Evolutionary conservation across 2,113 vertebrate species (phyloP).

Genomic region (Collichthys lucidus): DNA sequence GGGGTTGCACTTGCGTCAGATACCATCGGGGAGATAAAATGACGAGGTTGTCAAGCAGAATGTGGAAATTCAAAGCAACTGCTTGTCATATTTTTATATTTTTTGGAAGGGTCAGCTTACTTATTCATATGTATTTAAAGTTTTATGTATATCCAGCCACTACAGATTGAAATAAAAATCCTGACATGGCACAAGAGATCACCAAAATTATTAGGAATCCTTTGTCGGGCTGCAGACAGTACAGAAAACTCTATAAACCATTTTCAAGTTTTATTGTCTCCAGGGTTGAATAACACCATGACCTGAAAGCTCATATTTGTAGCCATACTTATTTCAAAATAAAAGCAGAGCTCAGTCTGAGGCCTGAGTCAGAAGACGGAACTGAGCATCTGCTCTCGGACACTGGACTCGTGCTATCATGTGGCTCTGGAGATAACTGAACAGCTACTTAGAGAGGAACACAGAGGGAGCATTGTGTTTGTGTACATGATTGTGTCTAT

Average conservation of each 20-base stretch:
- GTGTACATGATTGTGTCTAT: neutral
- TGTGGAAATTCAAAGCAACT: too few relatives aligned
- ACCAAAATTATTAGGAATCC: neutral
- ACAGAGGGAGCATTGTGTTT: slow-evolving; percentile 49
- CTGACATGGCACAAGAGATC: too few relatives aligned
- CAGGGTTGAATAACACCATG: too few relatives aligned
- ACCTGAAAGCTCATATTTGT: slow-evolving; percentile 5
- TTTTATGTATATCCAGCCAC: neutral
- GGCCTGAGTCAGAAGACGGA: slow-evolving; percentile 13
- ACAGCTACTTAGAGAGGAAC: slow-evolving; percentile 6
- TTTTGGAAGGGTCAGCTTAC: neutral
- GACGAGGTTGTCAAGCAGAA: too few relatives aligned
- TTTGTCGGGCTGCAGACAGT: neutral
- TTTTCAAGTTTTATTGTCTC: neutral
- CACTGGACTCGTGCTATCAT: slow-evolving; percentile 37
- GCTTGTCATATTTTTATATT: too few relatives aligned
- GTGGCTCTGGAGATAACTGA: slow-evolving; percentile 44
- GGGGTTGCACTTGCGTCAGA: neutral
- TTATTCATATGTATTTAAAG: neutral
- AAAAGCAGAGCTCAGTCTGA: slow-evolving; percentile 8
- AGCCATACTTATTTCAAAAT: neutral
- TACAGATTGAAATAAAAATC: neutral
- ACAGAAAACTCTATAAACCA: neutral
- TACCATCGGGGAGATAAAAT: neutral
- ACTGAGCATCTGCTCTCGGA: slow-evolving; percentile 32